Conservation (phyloP, 35 echinoderm and acorn worm species). For the Apostichopus californicus region DNA sequence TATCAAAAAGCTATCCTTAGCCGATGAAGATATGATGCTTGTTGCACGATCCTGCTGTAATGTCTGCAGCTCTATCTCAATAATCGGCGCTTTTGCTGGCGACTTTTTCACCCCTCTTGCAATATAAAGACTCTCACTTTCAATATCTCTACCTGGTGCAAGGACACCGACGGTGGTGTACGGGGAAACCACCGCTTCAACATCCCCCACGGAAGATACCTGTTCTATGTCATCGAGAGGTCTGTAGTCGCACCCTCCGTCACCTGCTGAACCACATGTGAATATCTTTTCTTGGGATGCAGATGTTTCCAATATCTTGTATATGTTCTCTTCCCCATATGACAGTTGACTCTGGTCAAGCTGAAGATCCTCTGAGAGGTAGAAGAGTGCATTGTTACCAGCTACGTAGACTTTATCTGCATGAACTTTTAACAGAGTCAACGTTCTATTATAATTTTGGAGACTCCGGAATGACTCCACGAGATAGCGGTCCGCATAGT, state of each 20-base stretch:
- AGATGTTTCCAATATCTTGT: conserved; percentile 21
- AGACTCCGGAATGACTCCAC: neutral
- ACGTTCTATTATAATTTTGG: neutral
- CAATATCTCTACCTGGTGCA: neutral
- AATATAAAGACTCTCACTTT: neutral
- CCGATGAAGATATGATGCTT: neutral
- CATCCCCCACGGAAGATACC: neutral
- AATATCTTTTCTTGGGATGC: neutral
- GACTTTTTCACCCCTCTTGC: neutral
- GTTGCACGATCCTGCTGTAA: neutral
- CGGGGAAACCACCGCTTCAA: conserved; percentile 21
- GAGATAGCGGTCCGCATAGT: neutral
- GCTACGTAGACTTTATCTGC: neutral
- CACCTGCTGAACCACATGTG: neutral
- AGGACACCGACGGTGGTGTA: conserved; percentile 16
- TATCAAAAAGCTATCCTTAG: neutral
- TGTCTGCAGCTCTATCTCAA: neutral
- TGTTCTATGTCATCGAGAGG: neutral
- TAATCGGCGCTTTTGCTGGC: neutral
- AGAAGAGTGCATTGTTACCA: conserved; percentile 30
- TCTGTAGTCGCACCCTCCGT: neutral
- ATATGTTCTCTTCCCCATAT: conserved; percentile 4
- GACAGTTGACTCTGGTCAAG: neutral
- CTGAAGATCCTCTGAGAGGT: neutral
- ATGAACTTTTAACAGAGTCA: conserved; percentile 3